Evolutionary conservation across 2,888 invertebrate genomes (phyloP), one percentile per base, ranked within the genome.

Genomic region (Habroteleia sp.): DNA sequence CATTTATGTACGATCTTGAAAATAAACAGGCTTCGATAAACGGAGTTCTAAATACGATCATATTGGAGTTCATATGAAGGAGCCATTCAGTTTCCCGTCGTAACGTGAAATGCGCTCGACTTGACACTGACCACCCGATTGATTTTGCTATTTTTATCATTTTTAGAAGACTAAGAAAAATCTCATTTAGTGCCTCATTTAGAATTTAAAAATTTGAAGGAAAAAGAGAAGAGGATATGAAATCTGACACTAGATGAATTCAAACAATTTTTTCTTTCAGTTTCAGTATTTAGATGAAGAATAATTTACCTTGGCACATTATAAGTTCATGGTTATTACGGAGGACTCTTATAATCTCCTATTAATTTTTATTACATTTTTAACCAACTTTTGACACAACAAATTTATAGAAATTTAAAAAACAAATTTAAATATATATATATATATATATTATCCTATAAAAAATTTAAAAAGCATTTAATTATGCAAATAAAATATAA

Each of bases 101-200:
- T 46, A 39, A 16, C 8, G 10, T 13, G 37, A 62, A 54, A 62
- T 35, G 14, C 42, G 37, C 54, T 14, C 8, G 10, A 44, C 58
- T 50, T 54, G 54, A 62, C 62, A 63, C 71, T 56, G 62, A 41
- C 69, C 46, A 52, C 20, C 20, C 62, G 31, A 69, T 71, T 71
- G 71, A 71, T 71, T 63, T 42, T 16, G 54, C 54, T 71, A 71
- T 72, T 72, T 72, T 72, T 63, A 48, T 33, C 63, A 27, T 48
- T 48, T 62, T 56, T 8, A 54, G 54, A 62, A 25, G 50, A 50
- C 48, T 31, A 16, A 29, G 29, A 41, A 42, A 48, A 46, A 72
- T 63, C 48, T 54, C 54, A 71, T 71, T 69, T 69, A 29, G 37
- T 37, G 25, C 37, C 16, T 62, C 44, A 52, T 71, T 71, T 54